phyloP scores from a whole-genome alignment of 2,888 invertebrate genomes.

The Serripes groenlandicus region DNA sequence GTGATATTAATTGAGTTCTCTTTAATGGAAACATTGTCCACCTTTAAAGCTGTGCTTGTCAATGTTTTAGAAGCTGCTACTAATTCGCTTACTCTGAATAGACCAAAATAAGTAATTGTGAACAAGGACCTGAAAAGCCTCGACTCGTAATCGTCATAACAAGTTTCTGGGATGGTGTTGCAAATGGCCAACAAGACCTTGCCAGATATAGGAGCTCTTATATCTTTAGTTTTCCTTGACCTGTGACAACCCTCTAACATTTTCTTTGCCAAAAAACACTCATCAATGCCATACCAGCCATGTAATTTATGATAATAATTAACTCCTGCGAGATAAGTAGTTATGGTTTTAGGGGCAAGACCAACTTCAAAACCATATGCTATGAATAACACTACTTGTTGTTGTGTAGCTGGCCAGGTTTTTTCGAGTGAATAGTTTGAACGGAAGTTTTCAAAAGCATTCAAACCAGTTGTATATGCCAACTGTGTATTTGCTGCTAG shows the following conservation, averaged over 20 bases:
- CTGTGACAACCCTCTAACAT: slow-evolving; percentile 8
- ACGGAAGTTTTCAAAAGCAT: neutral
- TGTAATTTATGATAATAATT: slow-evolving; percentile 9
- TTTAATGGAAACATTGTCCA: neutral
- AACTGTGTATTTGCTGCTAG: neutral
- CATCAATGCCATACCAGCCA: neutral
- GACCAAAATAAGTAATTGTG: neutral
- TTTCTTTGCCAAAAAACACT: neutral
- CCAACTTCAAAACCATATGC: neutral
- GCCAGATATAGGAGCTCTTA: neutral
- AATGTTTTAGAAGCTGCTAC: neutral
- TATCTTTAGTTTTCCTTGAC: neutral
- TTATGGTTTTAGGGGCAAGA: neutral
- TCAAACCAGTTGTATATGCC: neutral
- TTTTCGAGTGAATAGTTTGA: neutral
- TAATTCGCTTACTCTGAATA: neutral
- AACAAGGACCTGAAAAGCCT: neutral
- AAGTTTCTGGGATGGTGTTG: neutral
- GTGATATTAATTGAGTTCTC: neutral
- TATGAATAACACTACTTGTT: slow-evolving; percentile 10
- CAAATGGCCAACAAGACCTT: neutral
- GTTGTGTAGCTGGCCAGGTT: neutral
- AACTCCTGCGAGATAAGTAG: slow-evolving; percentile 2
- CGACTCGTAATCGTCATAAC: neutral
- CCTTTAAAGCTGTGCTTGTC: neutral